Percentiles rank a stretch among this genome's conserved stretches.
These are phyloP conservation scores for Leptopilina clavipes DNA, from an alignment of 1,140 invertebrate species.

Conservation along the genomic window DNA sequence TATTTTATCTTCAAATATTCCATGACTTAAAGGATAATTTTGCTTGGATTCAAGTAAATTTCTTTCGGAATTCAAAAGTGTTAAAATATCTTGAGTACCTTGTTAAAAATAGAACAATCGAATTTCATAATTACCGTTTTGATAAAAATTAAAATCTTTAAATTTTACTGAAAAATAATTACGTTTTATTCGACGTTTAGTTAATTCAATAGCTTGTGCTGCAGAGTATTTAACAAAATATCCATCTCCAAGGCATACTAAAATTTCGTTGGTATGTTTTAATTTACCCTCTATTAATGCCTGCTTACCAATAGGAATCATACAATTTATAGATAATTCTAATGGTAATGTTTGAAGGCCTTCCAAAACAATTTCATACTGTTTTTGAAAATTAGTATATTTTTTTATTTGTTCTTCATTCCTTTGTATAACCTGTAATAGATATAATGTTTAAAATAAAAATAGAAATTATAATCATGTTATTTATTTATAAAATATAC, in stretches of 20 bases:
- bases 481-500: too few species aligned
- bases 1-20: slow-evolving; percentile 67
- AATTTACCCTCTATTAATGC: slow-evolving; percentile 83
- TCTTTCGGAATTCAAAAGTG: slow-evolving; percentile 72
- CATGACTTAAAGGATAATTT: slow-evolving; percentile 62
- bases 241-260: slow-evolving; percentile 81
- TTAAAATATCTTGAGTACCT: slow-evolving; percentile 75
- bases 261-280: slow-evolving; percentile 83
- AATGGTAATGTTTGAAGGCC: slow-evolving; percentile 64
- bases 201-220: slow-evolving; percentile 78
- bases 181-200: slow-evolving; percentile 79
- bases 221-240: slow-evolving; percentile 83
- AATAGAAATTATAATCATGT: too few species aligned
- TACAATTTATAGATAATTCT: slow-evolving; percentile 71
- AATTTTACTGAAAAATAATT: slow-evolving; percentile 54
- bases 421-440: slow-evolving; percentile 61
- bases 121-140: slow-evolving; percentile 16
- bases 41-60: slow-evolving; percentile 70
- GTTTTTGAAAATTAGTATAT: slow-evolving; percentile 65
- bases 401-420: slow-evolving; percentile 64
- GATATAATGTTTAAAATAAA: background rate
- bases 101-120: slow-evolving; percentile 37
- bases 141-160: background rate
- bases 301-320: slow-evolving; percentile 80
- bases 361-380: slow-evolving; percentile 67